A percentile compares a stretch with the other conserved stretches of the same genome.
phyloP scores from a whole-genome alignment of 2,113 vertebrate species.

The Callithrix jacchus region DNA sequence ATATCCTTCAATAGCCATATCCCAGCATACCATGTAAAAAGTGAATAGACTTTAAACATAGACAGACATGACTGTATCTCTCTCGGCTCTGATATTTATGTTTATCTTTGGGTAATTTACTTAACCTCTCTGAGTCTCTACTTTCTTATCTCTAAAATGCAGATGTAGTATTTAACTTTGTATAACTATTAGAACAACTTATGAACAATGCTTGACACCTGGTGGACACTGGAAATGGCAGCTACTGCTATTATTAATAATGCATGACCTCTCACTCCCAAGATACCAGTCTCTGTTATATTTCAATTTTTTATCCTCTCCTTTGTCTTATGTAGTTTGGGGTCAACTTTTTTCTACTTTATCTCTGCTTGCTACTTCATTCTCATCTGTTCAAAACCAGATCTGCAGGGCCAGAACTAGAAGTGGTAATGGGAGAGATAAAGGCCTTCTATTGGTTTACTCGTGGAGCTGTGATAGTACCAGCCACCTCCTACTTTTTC shows the following conservation, averaged over 20 bases:
- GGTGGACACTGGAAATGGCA: not conserved
- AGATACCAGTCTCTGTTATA: not conserved
- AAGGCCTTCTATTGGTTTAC: not conserved
- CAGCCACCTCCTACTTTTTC: too few species aligned
- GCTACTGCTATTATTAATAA: not conserved
- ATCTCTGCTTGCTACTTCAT: not conserved
- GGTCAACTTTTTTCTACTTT: not conserved
- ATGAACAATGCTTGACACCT: not conserved
- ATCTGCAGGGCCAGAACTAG: too few species aligned
- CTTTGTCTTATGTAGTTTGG: not conserved
- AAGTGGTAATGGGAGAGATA: not conserved
- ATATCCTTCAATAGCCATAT: not conserved
- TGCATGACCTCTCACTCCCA: rapidly evolving
- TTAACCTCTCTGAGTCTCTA: not conserved
- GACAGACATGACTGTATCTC: not conserved
- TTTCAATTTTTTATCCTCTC: not conserved
- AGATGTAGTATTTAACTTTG: not conserved
- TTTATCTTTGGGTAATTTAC: not conserved
- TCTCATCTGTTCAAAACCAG: not conserved
- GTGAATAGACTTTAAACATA: not conserved
- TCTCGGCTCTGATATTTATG: not conserved
- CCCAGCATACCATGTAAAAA: not conserved
- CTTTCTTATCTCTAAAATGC: not conserved
- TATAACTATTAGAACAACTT: not conserved
- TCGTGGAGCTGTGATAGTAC: not conserved